These are phyloP conservation scores for Drosophila sordidula DNA, from an alignment of 2,888 invertebrate genomes.

Conservation along the genomic window DNA sequence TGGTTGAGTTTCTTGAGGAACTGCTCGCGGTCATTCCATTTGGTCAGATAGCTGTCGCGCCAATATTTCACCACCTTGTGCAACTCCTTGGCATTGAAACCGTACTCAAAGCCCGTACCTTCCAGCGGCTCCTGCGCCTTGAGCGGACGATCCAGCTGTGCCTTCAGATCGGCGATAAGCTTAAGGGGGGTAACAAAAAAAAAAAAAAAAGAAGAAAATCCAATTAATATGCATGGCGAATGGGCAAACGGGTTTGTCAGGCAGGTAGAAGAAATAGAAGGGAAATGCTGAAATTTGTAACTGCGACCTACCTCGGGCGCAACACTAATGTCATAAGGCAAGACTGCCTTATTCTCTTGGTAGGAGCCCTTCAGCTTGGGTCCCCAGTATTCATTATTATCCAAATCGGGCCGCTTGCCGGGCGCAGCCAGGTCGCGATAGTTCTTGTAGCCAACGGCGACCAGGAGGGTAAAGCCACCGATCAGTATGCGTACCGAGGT, in stretches of 20 bases:
- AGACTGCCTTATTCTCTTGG: slow-evolving; percentile 79
- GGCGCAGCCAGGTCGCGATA: slow-evolving; percentile 76
- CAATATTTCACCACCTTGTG: slow-evolving; percentile 91
- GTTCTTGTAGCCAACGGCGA: slow-evolving; percentile 80
- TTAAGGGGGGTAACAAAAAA: slow-evolving; percentile 55
- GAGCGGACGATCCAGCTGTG: slow-evolving; percentile 87
- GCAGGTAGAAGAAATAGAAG: background rate
- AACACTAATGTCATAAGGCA: slow-evolving; percentile 75
- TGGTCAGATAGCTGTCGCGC: slow-evolving; percentile 89
- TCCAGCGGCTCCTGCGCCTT: slow-evolving; percentile 88
- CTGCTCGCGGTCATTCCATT: slow-evolving; percentile 89
- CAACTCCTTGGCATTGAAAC: slow-evolving; percentile 90
- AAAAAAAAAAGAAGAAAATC: background rate
- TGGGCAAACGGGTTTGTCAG: slow-evolving; percentile 31
- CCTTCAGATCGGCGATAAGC: slow-evolving; percentile 87
- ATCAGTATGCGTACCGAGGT: slow-evolving; percentile 67
- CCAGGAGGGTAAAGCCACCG: slow-evolving; percentile 63
- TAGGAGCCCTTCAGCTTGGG: slow-evolving; percentile 72
- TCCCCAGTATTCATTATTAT: slow-evolving; percentile 83
- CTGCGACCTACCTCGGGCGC: slow-evolving; percentile 69
- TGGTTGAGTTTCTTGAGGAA: slow-evolving; percentile 91
- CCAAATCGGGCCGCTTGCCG: slow-evolving; percentile 78
- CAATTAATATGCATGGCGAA: slow-evolving; percentile 2
- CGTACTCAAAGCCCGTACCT: slow-evolving; percentile 91
- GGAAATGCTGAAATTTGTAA: background rate